Percentiles rank a stretch among this genome's conserved stretches.
Conservation (phyloP, 1,140 invertebrate species). For the Bombus confusus region DNA sequence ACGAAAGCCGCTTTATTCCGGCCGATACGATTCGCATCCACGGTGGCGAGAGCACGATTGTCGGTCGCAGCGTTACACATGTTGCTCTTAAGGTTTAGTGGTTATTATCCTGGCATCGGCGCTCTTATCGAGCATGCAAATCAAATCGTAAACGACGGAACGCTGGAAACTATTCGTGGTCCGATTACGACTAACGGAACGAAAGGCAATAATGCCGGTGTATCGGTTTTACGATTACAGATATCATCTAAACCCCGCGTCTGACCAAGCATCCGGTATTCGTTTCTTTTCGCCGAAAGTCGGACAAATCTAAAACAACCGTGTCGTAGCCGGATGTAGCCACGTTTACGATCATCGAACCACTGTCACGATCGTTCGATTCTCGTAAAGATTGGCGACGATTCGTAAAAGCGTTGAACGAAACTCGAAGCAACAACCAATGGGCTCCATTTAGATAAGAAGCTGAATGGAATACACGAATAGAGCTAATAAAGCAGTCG, state of each 20-base stretch:
- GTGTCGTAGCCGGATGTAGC: no score
- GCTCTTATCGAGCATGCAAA: slow-evolving; percentile 64
- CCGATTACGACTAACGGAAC: slow-evolving; percentile 38
- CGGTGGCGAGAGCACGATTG: slow-evolving; percentile 29
- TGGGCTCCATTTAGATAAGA: slow-evolving; percentile 37
- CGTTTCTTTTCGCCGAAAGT: background rate
- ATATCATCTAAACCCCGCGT: slow-evolving; percentile 2
- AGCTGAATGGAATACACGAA: slow-evolving; percentile 28
- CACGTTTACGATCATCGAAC: no score
- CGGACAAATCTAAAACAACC: no score
- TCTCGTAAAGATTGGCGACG: background rate
- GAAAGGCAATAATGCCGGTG: slow-evolving; percentile 17
- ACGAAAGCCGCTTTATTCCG: background rate
- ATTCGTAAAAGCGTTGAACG: background rate
- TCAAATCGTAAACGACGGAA: slow-evolving; percentile 54
- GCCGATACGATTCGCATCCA: slow-evolving; percentile 44
- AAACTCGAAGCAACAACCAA: no score
- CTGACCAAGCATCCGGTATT: background rate
- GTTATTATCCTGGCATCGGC: slow-evolving; percentile 55
- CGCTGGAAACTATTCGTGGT: slow-evolving; percentile 40
- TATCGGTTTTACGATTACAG: slow-evolving; percentile 37
- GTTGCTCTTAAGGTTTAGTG: slow-evolving; percentile 61
- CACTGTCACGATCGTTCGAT: no score
- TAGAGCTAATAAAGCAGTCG: slow-evolving; percentile 63
- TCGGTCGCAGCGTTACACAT: slow-evolving; percentile 50